Base-by-base conservation (phyloP, 2,888 invertebrate genomes). In the Tetramorium bicarinatum region DNA sequence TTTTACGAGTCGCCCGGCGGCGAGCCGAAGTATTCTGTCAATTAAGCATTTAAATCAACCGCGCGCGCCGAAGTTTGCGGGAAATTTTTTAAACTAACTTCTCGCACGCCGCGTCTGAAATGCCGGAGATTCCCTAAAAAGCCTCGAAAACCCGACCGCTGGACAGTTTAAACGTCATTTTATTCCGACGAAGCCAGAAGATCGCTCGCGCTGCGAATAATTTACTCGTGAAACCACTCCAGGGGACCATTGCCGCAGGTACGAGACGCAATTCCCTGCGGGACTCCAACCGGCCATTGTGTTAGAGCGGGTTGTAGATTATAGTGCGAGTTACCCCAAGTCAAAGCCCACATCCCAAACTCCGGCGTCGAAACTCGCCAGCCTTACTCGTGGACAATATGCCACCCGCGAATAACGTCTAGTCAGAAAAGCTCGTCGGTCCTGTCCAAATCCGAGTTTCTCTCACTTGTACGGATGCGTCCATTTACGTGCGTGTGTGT, bases 311-410 rank as follows among this genome's bases (percentile, higher is more conserved):
- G 79, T 59, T 79, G 79, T 79, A 72, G 79, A 79, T 79, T 79
- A 79, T 79, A 79, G 79, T 72, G 79, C 79, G 79, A 79, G 79
- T 79, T 79, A 79, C 79, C 79, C 79, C 56, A 79, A 79, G 79
- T 79, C 79, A 79, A 79, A 79, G 79, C 79, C 79, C 79, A 79
- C 79, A 79, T 79, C 71, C 79, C 79, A 79, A 79, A 79, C 79
- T 71, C 44, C 72, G 47, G 71, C 59, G 72, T 47, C 59, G 44
- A 72, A 79, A 79, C 79, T 79, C 79, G 72, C 79, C 72, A 44
- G 79, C 59, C 72, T 79, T 72, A 72, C 72, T 71, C 79, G 38
- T 79, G 79, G 59, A 79, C 79, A 79, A 79, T 79, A 79, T 79
- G 79, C 79, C 79, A 79, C 72, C 56, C 79, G 72, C 79, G 79